A percentile compares a stretch with the other conserved stretches of the same genome.
Evolutionary conservation across 2,113 vertebrate genomes (phyloP).

Genomic region (Labeo rohita): DNA sequence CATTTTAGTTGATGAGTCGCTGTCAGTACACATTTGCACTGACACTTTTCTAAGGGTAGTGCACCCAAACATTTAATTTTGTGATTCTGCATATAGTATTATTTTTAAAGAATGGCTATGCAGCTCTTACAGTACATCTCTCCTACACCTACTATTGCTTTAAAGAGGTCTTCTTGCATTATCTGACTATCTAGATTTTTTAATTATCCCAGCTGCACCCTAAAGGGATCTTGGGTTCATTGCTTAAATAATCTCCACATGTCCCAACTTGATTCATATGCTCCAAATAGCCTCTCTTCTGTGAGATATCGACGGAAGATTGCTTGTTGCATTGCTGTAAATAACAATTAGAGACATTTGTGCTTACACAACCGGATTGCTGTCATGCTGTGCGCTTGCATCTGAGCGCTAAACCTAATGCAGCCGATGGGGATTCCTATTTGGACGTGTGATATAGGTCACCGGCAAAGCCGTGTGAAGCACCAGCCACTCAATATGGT

Average conservation of each 20-base stretch:
- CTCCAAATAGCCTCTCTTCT: slow-evolving; percentile 6
- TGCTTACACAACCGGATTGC: neutral
- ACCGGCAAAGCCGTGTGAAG: slow-evolving; percentile 22
- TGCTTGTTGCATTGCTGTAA: slow-evolving; percentile 17
- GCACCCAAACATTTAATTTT: neutral
- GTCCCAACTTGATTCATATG: neutral
- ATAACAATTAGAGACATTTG: slow-evolving; percentile 31
- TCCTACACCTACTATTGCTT: neutral
- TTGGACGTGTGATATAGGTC: slow-evolving; percentile 52
- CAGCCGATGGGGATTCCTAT: slow-evolving; percentile 49
- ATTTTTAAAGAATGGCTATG: neutral
- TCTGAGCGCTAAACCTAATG: neutral
- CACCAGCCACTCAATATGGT: slow-evolving; percentile 47
- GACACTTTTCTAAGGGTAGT: neutral
- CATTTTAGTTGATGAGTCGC: neutral
- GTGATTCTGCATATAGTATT: neutral
- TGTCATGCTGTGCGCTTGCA: slow-evolving; percentile 2
- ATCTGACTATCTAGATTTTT: neutral
- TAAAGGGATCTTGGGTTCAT: slow-evolving; percentile 3
- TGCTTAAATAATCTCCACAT: neutral
- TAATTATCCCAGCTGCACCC: neutral
- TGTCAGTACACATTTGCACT: neutral
- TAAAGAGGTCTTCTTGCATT: neutral
- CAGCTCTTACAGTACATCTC: neutral
- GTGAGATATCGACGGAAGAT: neutral